Evolutionary conservation across 1,140 invertebrate species (phyloP), one percentile per base, ranked within the genome.

Genomic region (Thereuonema tuberculata): DNA sequence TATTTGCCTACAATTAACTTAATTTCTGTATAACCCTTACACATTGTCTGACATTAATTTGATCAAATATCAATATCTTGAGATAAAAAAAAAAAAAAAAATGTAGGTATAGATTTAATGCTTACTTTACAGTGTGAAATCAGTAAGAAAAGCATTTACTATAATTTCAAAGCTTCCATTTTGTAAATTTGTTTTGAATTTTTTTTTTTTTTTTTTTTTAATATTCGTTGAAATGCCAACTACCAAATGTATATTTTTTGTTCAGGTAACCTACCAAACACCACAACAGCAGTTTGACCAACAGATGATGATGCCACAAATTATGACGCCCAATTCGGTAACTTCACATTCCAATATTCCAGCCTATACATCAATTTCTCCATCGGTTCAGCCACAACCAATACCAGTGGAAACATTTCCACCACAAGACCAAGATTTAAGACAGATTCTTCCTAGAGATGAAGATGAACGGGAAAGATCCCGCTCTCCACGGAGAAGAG

Each of bases 251-350:
- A n/a, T 37, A 9, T 5, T 37, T 37, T 37, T 9, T 37, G 5
- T 37, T 5, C 5, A 64, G 83, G 63, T 54, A 56, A 69, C 84
- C 60, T 82, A 84, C 67, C 77, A 84, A 72, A 74, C 81, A 2
- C 83, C 83, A 68, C 64, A 83, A 53, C 81, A 82, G 59, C 82
- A 84, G 17, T 62, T 20, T 52, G 46, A n/a, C n/a, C n/a, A 56
- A 23, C 54, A 46, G 43, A 28, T 60, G 27, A 27, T 55, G n/a
- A 48, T n/a, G 46, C 23, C 57, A 2, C 47, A 49, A 12, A 20
- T 23, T 47, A 55, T 54, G 50, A 47, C 60, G 24, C 24, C 52
- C 50, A 59, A 63, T 24, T 59, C 66, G 15, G 62, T 65, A 37
- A 17, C 5, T 5, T 37, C 31, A 9, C 17, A 62, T 59, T 23